A percentile compares a stretch with the other conserved stretches of the same genome.
phyloP scores from a whole-genome alignment of 2,113 vertebrate genomes.

The Xiphophorus couchianus region DNA sequence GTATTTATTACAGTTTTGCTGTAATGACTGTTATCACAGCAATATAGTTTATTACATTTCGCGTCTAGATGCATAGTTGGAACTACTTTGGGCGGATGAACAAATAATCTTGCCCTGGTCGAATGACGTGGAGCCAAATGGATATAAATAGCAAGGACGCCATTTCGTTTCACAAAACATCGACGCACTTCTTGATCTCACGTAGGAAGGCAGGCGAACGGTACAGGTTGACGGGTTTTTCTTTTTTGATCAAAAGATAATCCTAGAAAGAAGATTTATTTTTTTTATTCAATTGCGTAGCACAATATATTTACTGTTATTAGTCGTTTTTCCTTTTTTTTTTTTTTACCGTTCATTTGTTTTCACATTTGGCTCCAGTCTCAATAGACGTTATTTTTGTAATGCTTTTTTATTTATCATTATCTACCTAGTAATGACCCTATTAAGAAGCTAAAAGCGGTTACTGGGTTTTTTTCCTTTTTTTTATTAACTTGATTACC shows the following conservation, averaged over 20 bases:
- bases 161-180: background rate
- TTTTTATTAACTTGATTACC: background rate
- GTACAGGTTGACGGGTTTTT: background rate
- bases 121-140: conserved; percentile 10
- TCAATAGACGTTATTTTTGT: no score
- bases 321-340: background rate
- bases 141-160: conserved; percentile 48
- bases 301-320: background rate
- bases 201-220: background rate
- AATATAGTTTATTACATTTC: no score
- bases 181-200: rapidly evolving
- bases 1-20: background rate
- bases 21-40: background rate
- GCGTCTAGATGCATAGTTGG: background rate
- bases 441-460: no score
- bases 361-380: background rate
- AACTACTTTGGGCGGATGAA: conserved; percentile 67
- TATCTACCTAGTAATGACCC: background rate
- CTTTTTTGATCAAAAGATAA: background rate
- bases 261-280: background rate
- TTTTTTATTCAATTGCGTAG: background rate
- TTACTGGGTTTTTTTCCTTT: no score
- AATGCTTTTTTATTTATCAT: background rate
- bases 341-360: background rate
- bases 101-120: background rate